A percentile compares a stretch with the other conserved stretches of the same genome.
Conservation (phyloP, 23 tunicate genomes). For the Halocynthia roretzi region DNA sequence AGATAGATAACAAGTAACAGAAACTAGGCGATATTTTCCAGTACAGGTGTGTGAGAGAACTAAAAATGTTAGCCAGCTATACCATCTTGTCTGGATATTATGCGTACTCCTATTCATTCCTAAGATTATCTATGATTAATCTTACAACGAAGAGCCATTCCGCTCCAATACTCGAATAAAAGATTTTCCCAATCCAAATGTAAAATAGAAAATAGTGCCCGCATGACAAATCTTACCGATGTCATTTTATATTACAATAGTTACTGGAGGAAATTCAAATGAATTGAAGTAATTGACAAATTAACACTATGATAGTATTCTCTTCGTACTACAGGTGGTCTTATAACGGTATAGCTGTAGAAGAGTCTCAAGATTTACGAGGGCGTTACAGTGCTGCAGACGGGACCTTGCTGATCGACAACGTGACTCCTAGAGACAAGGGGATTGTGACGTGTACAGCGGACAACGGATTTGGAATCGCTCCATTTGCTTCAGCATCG, state of each 20-base stretch:
- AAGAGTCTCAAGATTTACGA: background rate
- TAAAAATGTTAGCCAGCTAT: background rate
- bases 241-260: no score
- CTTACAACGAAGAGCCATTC: background rate
- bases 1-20: background rate
- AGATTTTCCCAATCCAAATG: no score
- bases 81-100: no score
- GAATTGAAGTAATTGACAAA: no score
- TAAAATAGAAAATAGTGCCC: no score
- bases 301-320: no score
- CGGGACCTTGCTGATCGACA: constrained; percentile 40
- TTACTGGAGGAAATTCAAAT: no score
- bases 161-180: background rate
- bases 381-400: constrained; percentile 30
- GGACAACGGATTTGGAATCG: constrained; percentile 55
- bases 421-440: constrained; percentile 36
- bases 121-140: background rate
- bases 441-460: constrained; percentile 66
- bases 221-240: no score
- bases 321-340: constrained; percentile 46
- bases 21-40: background rate
- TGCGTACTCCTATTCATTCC: background rate
- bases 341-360: constrained; percentile 31
- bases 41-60: no score
- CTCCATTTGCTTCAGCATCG: constrained; percentile 46